Evolutionary conservation across 2,797 vertebrate genomes (phyloP), one percentile per base, ranked within the genome.

Genomic region (Tapera naevia): DNA sequence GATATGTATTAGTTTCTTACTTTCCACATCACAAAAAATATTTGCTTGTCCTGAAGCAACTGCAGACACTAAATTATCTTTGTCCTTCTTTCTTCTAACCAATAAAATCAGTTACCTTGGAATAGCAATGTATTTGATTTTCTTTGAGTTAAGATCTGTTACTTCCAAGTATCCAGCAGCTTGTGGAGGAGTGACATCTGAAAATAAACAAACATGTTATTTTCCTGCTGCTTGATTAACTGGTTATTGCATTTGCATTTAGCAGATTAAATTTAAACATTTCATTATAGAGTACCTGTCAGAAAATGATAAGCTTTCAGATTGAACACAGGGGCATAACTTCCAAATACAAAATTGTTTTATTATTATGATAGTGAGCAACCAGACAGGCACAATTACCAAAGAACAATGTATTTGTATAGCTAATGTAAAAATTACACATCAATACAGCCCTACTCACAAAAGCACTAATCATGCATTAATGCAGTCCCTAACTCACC

Each of bases 81-180:
- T 80, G 28, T 18, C 86, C 17, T 78, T 64, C 23, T 39, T 88
- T 37, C 58, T 39, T 88, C 27, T 64, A 88, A 86, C 93, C 37
- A 94, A 76, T 69, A 94, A 92, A 83, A 88, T 37, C n/a, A 76
- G 51, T 98, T 98, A 99, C 99, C 99, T 98, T 7, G 99, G 99
- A 70, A 99, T 97, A 35, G 99, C 98, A 93, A 99, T 98, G 71
- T 99, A 99, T 97, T 99, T 99, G 80, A 99, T 96, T 97, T 98
- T 99, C 96, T 99, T 99, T 69, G 98, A 98, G 96, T 98, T 99
- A 79, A 99, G 98, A 91, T 99, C 99, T 8, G 99, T 98, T 94
- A 99, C 98, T 97, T 99, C 99, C 98, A 99, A 97, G 95, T 99
- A 99, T 19, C 98, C 99, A 62, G 99, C 98, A 37, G 98, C 97